Evolutionary conservation across 2,113 vertebrate species (phyloP).

Genomic region (Anseranas semipalmata): DNA sequence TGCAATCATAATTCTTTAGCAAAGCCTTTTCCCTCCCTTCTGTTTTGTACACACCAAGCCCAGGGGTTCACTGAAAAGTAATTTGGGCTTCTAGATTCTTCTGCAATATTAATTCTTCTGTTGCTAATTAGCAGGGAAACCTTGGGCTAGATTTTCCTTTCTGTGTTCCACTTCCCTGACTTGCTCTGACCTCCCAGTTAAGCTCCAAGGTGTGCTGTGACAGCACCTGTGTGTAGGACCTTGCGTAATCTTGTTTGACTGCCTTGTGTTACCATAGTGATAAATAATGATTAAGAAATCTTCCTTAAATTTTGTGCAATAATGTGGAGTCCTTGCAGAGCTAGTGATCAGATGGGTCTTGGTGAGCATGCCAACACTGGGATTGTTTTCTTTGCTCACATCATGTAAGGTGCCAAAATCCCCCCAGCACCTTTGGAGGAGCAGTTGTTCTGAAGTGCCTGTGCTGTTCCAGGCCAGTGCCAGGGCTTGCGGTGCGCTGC

Average conservation of each 20-base stretch:
- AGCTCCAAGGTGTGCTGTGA: neutral
- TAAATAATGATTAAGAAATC: neutral
- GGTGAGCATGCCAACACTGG: neutral
- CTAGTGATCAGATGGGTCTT: neutral
- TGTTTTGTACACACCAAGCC: neutral
- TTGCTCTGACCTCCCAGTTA: neutral
- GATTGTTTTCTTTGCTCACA: neutral
- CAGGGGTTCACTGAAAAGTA: neutral
- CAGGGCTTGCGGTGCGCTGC: neutral
- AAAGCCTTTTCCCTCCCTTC: neutral
- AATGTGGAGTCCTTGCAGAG: neutral
- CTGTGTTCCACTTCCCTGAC: neutral
- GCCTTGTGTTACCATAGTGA: slow-evolving; percentile 10
- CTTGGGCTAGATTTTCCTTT: neutral
- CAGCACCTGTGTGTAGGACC: neutral
- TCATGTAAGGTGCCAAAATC: neutral
- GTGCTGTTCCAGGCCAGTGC: neutral
- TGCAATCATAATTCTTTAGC: neutral
- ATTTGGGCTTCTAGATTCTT: neutral
- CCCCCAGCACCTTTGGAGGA: neutral
- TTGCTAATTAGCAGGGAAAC: neutral
- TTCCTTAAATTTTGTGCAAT: neutral
- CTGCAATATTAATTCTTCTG: neutral
- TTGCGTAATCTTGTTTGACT: neutral
- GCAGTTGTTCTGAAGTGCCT: neutral